These are phyloP conservation scores for Arenaria interpres DNA, from an alignment of 2,113 vertebrate species.

Conservation along the genomic window DNA sequence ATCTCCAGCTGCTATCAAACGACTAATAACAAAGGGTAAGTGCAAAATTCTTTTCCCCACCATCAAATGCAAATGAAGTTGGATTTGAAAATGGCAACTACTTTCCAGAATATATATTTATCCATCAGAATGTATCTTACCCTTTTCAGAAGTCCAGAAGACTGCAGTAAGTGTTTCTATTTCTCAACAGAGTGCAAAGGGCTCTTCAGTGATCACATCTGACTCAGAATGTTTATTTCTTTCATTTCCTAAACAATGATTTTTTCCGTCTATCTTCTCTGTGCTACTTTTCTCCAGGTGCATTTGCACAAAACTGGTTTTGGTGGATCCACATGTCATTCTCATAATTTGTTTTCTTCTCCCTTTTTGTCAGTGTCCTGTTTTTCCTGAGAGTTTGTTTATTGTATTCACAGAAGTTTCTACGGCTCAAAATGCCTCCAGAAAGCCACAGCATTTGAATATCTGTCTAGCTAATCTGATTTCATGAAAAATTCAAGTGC, in stretches of 20 bases:
- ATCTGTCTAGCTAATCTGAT: neutral
- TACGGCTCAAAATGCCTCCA: neutral
- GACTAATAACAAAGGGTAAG: neutral
- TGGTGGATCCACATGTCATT: neutral
- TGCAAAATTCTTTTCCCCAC: neutral
- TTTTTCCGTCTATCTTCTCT: neutral
- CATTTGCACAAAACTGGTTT: neutral
- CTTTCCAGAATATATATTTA: neutral
- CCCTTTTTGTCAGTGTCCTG: neutral
- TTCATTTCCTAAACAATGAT: neutral
- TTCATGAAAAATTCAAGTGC: neutral
- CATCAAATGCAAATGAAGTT: neutral
- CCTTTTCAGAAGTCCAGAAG: neutral
- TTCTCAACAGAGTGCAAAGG: neutral
- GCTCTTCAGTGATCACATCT: neutral
- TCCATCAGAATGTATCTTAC: neutral
- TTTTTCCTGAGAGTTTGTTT: neutral
- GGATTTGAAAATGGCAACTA: neutral
- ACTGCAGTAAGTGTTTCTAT: neutral
- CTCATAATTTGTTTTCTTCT: neutral
- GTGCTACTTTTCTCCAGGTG: neutral
- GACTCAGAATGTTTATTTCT: neutral
- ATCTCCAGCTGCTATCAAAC: neutral
- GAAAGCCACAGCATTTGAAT: conserved; percentile 1
- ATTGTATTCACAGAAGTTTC: conserved; percentile 6